Evolutionary conservation across 2,797 vertebrate species (phyloP).

Genomic region (Moxostoma hubbsi): DNA sequence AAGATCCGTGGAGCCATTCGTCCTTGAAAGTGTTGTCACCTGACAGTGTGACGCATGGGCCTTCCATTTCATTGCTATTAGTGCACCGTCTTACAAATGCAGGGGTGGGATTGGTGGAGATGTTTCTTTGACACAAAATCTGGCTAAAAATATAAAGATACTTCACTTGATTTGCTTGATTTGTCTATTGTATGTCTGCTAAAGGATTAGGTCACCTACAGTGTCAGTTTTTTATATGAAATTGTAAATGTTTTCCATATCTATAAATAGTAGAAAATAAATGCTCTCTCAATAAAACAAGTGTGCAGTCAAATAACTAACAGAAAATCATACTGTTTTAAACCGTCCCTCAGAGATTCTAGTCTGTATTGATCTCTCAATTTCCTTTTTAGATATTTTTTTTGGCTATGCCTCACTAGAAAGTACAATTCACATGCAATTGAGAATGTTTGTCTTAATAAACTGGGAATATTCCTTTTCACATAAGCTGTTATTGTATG

Average conservation of each 20-base stretch:
- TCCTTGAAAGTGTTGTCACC: conserved; percentile 11
- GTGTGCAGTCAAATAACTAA: background rate
- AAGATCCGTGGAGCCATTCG: background rate
- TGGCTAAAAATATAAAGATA: background rate
- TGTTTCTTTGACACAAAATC: background rate
- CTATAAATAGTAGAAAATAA: background rate
- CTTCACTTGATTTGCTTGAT: background rate
- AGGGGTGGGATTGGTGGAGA: background rate
- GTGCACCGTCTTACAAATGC: conserved; percentile 6
- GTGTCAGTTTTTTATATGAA: background rate
- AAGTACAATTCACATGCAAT: background rate
- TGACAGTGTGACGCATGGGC: background rate
- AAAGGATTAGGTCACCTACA: background rate
- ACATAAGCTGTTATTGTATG: background rate
- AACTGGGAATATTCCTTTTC: background rate
- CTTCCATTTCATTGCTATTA: background rate
- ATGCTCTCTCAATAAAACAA: background rate
- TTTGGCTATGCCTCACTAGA: conserved; percentile 2
- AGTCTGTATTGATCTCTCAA: background rate
- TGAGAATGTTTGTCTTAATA: background rate
- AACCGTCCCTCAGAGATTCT: background rate
- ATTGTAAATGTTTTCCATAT: background rate
- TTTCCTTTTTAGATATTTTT: background rate
- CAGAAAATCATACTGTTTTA: background rate
- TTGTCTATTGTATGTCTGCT: background rate